Base-by-base conservation (phyloP, 1,140 invertebrate genomes). In the Cataglyphis hispanica region DNA sequence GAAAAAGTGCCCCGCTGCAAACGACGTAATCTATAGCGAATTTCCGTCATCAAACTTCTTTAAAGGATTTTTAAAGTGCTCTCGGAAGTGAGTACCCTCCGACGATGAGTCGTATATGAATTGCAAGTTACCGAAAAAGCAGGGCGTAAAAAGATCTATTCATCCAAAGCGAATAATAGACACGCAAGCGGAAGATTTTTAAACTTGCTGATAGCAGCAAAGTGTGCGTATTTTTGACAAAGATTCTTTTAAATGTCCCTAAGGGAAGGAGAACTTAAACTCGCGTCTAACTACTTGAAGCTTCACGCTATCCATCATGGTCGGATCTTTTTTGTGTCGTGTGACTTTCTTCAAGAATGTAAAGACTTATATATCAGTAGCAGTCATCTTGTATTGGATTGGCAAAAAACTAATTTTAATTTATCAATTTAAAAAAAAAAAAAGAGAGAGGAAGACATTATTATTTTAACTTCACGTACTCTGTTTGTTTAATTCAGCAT, bases 91-190 rank as follows among this genome's bases (percentile, higher is more conserved):
- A 50, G 64, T 10, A 16, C 46, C 37, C 34, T 22, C 64, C 2
- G 19, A 37, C 31, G 31, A 40, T 25, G 53, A 72, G 40, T 72
- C 19, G 63, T 53, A n/a, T 25, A n/a, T 34, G n/a, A 72, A 72
- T 58, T 53, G 67, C 19, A 83, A 72, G 67, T 43, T 81, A 61
- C 61, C 53, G 53, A 43, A 25, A 37, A 8, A 60, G 25, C 25
- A 22, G 40, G 60, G 72, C 34, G 31, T 60, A 22, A 34, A 80
- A 70, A 70, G 53, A 16, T 74, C 8, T 46, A 4, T 13, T 31
- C 37, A 56, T 46, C 31, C 53, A 60, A 11, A 25, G 6, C 37
- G 27, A 72, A 72, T 83, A 83, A 81, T 60, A 70, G 19, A 81
- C 66, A 67, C 11, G 37, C 43, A 11, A 72, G 50, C 7, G 25